phyloP scores from a whole-genome alignment of 2,797 vertebrate species.

The Nothura maculosa region DNA sequence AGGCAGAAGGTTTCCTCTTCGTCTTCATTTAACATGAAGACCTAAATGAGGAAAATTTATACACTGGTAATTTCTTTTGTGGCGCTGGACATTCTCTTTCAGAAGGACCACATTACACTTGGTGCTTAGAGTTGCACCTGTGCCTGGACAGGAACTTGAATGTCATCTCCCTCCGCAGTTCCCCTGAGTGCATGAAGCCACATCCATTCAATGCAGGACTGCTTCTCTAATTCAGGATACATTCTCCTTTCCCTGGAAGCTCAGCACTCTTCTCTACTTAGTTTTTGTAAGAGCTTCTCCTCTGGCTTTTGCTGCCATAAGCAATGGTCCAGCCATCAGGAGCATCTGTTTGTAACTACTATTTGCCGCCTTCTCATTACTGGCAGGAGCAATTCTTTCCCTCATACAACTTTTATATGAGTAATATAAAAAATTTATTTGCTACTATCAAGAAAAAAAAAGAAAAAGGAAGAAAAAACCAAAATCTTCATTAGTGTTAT shows the following conservation, averaged over 20 bases:
- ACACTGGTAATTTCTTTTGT: neutral
- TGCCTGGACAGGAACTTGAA: neutral
- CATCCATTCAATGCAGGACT: neutral
- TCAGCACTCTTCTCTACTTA: neutral
- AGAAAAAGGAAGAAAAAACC: neutral
- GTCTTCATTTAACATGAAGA: too few relatives aligned
- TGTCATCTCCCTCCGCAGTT: neutral
- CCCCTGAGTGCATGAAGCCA: neutral
- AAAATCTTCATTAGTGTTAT: neutral
- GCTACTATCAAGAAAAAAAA: neutral
- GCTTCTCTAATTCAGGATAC: neutral
- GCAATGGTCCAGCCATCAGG: neutral
- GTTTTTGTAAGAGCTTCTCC: neutral
- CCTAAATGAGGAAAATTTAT: too few relatives aligned
- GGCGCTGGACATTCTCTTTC: neutral
- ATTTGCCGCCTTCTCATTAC: neutral
- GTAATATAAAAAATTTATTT: neutral
- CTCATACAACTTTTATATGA: neutral
- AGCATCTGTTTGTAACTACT: neutral
- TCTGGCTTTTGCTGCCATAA: conserved; percentile 14
- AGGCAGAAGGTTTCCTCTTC: too few relatives aligned
- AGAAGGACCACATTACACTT: neutral
- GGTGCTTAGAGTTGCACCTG: neutral
- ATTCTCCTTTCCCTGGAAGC: neutral
- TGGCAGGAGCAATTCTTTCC: neutral